These are phyloP conservation scores for Stichodactyla mertensii DNA, from an alignment of 64 coral and sea anemone genomes.

Conservation along the genomic window DNA sequence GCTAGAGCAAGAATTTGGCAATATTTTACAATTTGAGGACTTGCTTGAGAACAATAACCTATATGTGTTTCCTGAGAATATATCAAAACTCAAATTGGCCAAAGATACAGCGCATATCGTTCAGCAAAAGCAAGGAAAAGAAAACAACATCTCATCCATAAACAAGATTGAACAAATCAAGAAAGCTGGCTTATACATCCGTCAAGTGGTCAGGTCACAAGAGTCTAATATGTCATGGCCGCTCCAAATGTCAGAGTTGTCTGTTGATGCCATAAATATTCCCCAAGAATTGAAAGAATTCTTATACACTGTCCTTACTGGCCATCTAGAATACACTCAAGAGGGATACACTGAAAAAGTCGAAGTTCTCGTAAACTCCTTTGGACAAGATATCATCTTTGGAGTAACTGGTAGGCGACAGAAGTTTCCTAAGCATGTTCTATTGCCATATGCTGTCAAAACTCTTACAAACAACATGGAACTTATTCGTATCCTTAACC, in stretches of 20 bases:
- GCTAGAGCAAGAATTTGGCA: too few relatives aligned
- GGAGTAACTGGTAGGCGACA: conserved; percentile 13
- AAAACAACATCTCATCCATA: conserved; percentile 1
- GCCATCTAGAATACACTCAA: not conserved
- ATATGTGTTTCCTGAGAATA: conserved; percentile 20
- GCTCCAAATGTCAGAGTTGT: not conserved
- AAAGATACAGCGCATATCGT: not conserved
- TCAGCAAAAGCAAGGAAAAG: conserved; percentile 14
- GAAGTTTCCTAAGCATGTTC: conserved; percentile 29
- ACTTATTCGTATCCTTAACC: conserved; percentile 23
- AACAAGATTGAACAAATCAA: conserved; percentile 2
- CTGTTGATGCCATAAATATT: not conserved
- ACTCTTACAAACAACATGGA: conserved; percentile 38
- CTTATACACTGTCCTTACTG: conserved; percentile 1
- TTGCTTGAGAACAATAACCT: conserved; percentile 21
- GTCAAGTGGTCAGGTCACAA: not conserved
- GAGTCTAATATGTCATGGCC: conserved; percentile 6
- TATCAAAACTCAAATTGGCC: conserved; percentile 27
- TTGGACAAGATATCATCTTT: conserved; percentile 35
- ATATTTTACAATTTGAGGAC: too few relatives aligned
- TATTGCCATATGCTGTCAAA: conserved; percentile 37
- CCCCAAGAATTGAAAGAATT: not conserved
- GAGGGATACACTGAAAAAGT: not conserved
- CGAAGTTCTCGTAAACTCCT: conserved; percentile 13
- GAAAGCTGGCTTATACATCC: conserved; percentile 6